Evolutionary conservation across 2,888 invertebrate species (phyloP).

Genomic region (Lasioglossum figueresi): DNA sequence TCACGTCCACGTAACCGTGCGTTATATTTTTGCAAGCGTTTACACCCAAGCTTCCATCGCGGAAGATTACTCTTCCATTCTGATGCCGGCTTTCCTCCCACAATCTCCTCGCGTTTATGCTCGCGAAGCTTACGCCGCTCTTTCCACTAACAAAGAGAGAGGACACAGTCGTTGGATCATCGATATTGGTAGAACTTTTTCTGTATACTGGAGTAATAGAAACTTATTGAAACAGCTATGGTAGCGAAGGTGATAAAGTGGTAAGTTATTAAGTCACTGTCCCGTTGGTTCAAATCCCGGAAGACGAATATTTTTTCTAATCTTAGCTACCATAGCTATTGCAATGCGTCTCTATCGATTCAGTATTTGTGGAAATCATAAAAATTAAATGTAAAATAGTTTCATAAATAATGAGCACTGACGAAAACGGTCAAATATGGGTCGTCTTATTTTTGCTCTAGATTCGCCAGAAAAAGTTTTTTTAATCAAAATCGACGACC

Average conservation of each 20-base stretch:
- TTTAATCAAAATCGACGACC: not conserved
- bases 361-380: not conserved
- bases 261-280: not conserved
- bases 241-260: not conserved
- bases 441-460: not conserved
- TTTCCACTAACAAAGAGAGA: not conserved
- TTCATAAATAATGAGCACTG: not conserved
- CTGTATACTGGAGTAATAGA: not conserved
- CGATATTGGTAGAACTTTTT: not conserved
- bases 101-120: not conserved
- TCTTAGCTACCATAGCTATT: not conserved
- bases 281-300: not conserved
- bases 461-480: not conserved
- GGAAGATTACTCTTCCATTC: conserved; percentile 44
- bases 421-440: not conserved
- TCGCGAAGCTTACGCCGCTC: not conserved
- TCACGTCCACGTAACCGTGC: not conserved
- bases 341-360: not conserved
- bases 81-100: not conserved
- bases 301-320: not conserved
- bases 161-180: not conserved
- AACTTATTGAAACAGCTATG: not conserved
- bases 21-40: conserved; percentile 12
- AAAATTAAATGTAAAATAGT: not conserved
- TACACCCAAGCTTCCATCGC: conserved; percentile 44